Percentiles rank a stretch among this genome's conserved stretches.
These are phyloP conservation scores for cat (Felis catus) DNA, from an alignment of 2,113 vertebrate genomes.

Conservation along the genomic window F.catus_Fca126_mat1.0 CM031423.1:55644501-55645000, in stretches of 20 bases:
- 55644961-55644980: neutral
- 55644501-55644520: neutral
- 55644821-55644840: neutral
- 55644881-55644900: neutral
- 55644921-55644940: neutral
- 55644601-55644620: too few relatives aligned
- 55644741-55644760: too few relatives aligned
- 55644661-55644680: too few relatives aligned
- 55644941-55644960: neutral
- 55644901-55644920: neutral
- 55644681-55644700: too few relatives aligned
- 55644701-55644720: too few relatives aligned
- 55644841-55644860: neutral
- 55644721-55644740: too few relatives aligned
- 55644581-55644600: too few relatives aligned
- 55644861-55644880: neutral
- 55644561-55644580: too few relatives aligned
- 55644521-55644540: neutral
- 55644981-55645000: neutral
- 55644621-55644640: too few relatives aligned
- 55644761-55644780: too few relatives aligned
- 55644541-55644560: neutral
- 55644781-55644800: too few relatives aligned
- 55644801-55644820: neutral
- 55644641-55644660: too few relatives aligned